Base-by-base conservation (phyloP, 2,113 vertebrate genomes). In the Oncorhynchus mykiss region DNA sequence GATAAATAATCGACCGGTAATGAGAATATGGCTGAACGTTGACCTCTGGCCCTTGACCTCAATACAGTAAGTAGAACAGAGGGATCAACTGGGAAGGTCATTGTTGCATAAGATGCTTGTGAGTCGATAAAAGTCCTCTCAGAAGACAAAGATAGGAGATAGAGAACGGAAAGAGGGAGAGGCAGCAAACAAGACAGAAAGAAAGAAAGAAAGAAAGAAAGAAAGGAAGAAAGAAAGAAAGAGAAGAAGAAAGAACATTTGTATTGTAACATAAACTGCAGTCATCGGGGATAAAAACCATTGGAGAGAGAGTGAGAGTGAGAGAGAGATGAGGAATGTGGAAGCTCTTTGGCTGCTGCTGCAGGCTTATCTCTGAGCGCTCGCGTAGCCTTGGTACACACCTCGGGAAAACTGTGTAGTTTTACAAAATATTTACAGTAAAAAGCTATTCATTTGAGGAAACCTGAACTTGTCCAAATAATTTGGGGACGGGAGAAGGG, bases 401-500 rank as follows among this genome's bases (percentile, higher is more conserved):
- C 14, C 57, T 20, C 57, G 16, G 57, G 57, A 59, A 8, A n/a
- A n/a, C 57, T 16, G n/a, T 78, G 77, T 65, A 71, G 80, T 85
- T 86, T 87, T 71, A 84, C 76, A 83, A 91, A 91, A 93, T 86
- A 89, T 91, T 91, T 88, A 65, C 73, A 88, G 82, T 82, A 72
- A 90, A 91, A 91, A 81, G 82, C 82, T 91, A 92, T 85, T 81
- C 70, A 88, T 88, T 86, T 90, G 82, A 76, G 77, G 91, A 89
- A 91, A 94, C 88, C 73, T 2, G 73, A 93, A 85, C 81, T 81
- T 92, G 74, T 85, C 77, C 73, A 92, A 67, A 91, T 89, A 91
- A 89, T 2, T 45, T 45, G 39, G 39, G 39, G 39, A 45, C 39
- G 8, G 39, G 2, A 45, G 39, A 64, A 72, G 68, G 13, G 27